Conservation (phyloP, 2,113 vertebrate genomes). For the Gallinago undulata region DNA sequence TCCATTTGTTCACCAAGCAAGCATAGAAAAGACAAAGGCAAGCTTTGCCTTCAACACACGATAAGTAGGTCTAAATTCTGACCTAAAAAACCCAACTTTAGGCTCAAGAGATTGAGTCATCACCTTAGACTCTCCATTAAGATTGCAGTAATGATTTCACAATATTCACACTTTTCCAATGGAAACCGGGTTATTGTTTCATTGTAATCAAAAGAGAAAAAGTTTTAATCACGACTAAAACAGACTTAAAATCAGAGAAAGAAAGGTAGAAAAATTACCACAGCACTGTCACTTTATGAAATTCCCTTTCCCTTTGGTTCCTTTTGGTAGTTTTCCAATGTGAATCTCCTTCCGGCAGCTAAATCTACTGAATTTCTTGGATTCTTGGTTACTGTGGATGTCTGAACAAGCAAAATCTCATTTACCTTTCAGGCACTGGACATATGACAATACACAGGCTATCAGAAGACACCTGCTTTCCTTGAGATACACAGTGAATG, state of each 20-base stretch:
- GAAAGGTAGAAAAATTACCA: not conserved
- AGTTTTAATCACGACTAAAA: not conserved
- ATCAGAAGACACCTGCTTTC: not conserved
- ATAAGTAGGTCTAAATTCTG: not conserved
- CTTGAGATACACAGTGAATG: not conserved
- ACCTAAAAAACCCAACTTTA: not conserved
- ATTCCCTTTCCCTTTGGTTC: not conserved
- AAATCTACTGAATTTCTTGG: not conserved
- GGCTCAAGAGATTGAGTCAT: not conserved
- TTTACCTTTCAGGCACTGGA: conserved; percentile 3
- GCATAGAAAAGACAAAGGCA: not conserved
- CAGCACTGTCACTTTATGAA: not conserved
- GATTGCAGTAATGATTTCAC: not conserved
- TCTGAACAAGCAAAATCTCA: not conserved
- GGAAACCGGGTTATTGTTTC: not conserved
- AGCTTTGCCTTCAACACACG: not conserved
- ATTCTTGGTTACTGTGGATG: not conserved
- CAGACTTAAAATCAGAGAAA: not conserved
- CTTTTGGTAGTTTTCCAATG: not conserved
- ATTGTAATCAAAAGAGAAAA: not conserved
- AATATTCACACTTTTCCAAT: not conserved
- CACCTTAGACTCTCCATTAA: not conserved
- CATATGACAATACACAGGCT: not conserved
- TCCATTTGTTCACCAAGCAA: not conserved
- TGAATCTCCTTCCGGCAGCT: not conserved